Evolutionary conservation across 1,140 invertebrate genomes (phyloP), one percentile per base, ranked within the genome.

Genomic region (Drosophila ananassae): DNA sequence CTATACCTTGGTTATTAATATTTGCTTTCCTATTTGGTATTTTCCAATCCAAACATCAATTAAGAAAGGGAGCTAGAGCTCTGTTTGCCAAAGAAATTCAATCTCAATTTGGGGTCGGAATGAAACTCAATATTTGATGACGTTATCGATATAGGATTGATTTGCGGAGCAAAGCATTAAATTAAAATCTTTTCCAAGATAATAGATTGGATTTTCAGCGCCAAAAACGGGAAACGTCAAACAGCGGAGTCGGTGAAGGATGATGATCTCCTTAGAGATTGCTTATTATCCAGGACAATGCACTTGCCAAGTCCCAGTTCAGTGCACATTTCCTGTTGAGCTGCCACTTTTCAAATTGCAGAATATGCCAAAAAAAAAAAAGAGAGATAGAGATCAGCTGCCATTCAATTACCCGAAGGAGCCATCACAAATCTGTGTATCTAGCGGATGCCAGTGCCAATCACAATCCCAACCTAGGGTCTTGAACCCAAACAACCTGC

Each of bases 251-350:
- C 71, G 72, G 10, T 32, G 60, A 73, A 74, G 71, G 60, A 74
- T 74, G 60, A 74, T 74, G 72, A 74, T 74, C 72, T 57, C 60
- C 61, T 64, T 74, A 47, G 60, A 74, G 72, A 74, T 73, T 74
- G 71, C 69, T 54, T 73, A 73, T 73, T 73, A 51, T 8, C 30
- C 10, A 12, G 55, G 30, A 51, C 44, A 54, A 73, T 63, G 56
- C 30, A 72, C 51, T 51, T 74, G 62, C 66, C 72, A 64, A 84
- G 69, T 52, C 39, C 41, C 52, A 52, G 63, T 25, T 62, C 63
- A 52, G 28, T 64, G 46, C 77, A 77, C 81, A 76, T 62, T 83
- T 83, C 80, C 80, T 79, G 74, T 73, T 69, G 68, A 79, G 39
- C 39, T 84, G 61, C 67, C 55, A 54, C 57, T 32, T 30, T 32